Percentiles rank a stretch among this genome's conserved stretches.
These are phyloP conservation scores for Ypsolopha sequella DNA, from an alignment of 2,888 invertebrate genomes.

Conservation along the genomic window DNA sequence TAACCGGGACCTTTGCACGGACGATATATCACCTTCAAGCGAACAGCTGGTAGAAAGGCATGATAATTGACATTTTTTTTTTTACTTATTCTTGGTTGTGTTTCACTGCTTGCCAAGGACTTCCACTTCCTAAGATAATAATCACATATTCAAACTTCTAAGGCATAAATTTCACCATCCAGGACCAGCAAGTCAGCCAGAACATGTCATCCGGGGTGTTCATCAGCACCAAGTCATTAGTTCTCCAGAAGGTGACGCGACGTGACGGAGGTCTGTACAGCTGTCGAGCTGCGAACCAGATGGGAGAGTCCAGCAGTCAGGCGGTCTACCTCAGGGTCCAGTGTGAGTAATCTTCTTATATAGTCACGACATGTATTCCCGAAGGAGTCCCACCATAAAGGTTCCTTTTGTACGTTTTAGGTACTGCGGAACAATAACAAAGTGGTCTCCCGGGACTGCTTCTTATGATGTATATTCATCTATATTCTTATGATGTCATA, in stretches of 20 bases:
- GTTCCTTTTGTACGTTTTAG: no score
- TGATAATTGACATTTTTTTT: no score
- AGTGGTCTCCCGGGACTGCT: no score
- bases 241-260: slow-evolving; percentile 84
- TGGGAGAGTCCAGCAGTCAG: slow-evolving; percentile 84
- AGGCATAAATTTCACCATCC: slow-evolving; percentile 2
- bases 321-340: slow-evolving; percentile 83
- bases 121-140: not conserved
- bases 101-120: not conserved
- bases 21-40: no score
- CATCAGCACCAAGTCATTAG: slow-evolving; percentile 89
- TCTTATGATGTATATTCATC: no score
- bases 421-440: no score
- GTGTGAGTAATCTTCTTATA: slow-evolving; percentile 79
- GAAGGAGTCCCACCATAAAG: no score
- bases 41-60: no score
- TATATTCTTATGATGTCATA: no score
- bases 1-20: no score
- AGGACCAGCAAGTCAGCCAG: slow-evolving; percentile 83
- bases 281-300: slow-evolving; percentile 85
- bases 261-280: slow-evolving; percentile 86
- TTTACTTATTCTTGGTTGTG: not conserved
- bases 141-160: not conserved
- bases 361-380: no score
- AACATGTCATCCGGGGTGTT: slow-evolving; percentile 89